A percentile compares a stretch with the other conserved stretches of the same genome.
Evolutionary conservation across 2,113 vertebrate genomes (phyloP).

Genomic region (Scomber colias): DNA sequence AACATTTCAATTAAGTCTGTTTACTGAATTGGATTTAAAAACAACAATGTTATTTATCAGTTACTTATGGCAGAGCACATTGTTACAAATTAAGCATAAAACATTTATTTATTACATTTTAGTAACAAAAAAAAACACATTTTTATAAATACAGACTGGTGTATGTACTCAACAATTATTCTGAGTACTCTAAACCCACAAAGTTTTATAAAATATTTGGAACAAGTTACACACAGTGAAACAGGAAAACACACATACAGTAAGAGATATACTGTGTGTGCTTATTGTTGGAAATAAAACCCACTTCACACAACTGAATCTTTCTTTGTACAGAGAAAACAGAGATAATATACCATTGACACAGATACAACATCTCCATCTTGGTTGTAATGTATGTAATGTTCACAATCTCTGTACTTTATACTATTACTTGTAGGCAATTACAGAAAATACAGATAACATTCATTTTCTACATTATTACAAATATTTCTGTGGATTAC

Average conservation of each 20-base stretch:
- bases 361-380: background rate
- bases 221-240: background rate
- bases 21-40: background rate
- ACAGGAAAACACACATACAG: slow-evolving; percentile 1
- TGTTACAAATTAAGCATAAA: background rate
- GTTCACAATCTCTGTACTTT: background rate
- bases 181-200: background rate
- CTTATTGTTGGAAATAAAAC: background rate
- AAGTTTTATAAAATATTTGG: slow-evolving; percentile 3
- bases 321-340: slow-evolving; percentile 4
- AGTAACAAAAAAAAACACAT: slow-evolving; percentile 18
- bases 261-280: background rate
- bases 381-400: background rate
- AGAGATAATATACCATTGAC: background rate
- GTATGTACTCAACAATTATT: background rate
- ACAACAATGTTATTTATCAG: background rate
- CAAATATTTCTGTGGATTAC: background rate
- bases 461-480: background rate
- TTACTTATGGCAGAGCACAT: background rate
- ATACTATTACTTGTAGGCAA: background rate
- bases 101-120: slow-evolving; percentile 16
- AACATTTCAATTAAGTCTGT: background rate
- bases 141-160: slow-evolving; percentile 5
- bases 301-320: background rate
- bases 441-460: slow-evolving; percentile 5